These are phyloP conservation scores for Formica selysi DNA, from an alignment of 1,140 invertebrate species.

Conservation along the genomic window DNA sequence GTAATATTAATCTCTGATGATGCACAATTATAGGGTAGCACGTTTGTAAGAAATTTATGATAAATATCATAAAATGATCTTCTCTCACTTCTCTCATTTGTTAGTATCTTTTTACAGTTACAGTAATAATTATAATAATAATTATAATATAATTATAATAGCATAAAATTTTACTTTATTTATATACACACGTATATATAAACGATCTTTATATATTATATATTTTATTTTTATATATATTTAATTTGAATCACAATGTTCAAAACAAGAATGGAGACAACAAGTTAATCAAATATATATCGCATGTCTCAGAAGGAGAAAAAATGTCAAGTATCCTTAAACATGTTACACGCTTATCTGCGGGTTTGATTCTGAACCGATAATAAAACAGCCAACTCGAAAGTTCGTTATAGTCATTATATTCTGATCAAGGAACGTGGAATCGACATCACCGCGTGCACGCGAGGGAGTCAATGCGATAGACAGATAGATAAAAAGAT, in stretches of 20 bases:
- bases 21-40: background rate
- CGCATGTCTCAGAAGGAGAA: no score
- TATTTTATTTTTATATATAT: no score
- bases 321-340: constrained; percentile 28
- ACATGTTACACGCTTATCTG: background rate
- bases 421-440: constrained; percentile 51
- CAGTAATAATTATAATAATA: background rate
- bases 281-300: background rate
- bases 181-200: background rate
- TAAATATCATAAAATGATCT: background rate
- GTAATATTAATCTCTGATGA: background rate
- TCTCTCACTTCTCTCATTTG: no score
- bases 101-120: no score
- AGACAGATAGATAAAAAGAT: constrained; percentile 69
- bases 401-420: constrained; percentile 70
- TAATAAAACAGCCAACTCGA: constrained; percentile 57
- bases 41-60: background rate
- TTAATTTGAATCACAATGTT: background rate
- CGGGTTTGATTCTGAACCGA: constrained; percentile 35
- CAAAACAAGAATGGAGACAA: background rate
- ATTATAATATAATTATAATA: background rate
- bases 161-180: background rate
- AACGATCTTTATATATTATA: background rate
- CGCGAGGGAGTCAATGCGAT: constrained; percentile 37
- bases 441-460: constrained; percentile 58